Conservation (phyloP, 1,140 invertebrate genomes). For the Achatina immaculata region DNA sequence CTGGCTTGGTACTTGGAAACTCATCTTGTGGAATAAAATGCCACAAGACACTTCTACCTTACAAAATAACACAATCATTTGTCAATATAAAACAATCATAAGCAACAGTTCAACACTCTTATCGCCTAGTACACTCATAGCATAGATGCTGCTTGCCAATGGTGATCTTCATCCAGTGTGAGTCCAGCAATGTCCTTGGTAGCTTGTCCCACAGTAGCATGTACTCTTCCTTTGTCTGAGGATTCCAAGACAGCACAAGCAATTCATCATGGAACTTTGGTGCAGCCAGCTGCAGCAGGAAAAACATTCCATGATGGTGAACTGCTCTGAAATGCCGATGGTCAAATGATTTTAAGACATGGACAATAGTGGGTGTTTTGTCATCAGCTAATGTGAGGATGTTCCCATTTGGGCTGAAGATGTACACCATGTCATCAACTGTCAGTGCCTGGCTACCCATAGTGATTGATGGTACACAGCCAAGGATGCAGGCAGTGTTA, state of each 20-base stretch:
- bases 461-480: constrained; percentile 32
- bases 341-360: constrained; percentile 40
- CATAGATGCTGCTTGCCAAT: constrained; percentile 44
- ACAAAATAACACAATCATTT: neutral
- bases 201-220: constrained; percentile 38
- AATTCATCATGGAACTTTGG: constrained; percentile 44
- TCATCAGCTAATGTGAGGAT: constrained; percentile 31
- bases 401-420: constrained; percentile 46
- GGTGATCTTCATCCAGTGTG: constrained; percentile 45
- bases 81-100: neutral
- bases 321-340: constrained; percentile 43
- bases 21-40: too few species aligned
- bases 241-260: constrained; percentile 34
- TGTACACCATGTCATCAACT: constrained; percentile 42
- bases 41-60: too few species aligned
- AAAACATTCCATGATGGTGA: constrained; percentile 38
- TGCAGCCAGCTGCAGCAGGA: constrained; percentile 43
- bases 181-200: constrained; percentile 44
- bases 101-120: neutral
- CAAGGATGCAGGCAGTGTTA: constrained; percentile 20
- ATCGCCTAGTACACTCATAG: constrained; percentile 40
- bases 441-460: constrained; percentile 46
- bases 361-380: constrained; percentile 32
- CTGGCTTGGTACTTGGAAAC: too few species aligned
- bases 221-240: constrained; percentile 17